A percentile compares a stretch with the other conserved stretches of the same genome.
These are phyloP conservation scores for Danionella dracula DNA, from an alignment of 2,797 vertebrate genomes.

Conservation along the genomic window DNA sequence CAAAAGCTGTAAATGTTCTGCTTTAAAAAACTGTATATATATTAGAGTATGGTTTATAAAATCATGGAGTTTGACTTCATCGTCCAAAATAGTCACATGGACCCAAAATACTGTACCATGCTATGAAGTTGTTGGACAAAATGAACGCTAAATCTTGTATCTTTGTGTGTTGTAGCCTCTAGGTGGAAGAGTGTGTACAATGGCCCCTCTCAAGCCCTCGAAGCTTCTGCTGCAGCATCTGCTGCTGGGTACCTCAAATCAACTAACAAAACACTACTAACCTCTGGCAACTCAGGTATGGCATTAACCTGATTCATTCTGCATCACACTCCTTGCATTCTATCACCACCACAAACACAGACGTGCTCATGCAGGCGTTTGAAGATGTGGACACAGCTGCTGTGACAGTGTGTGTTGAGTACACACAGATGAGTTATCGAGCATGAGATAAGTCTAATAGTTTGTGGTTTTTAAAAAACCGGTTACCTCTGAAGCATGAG, in stretches of 20 bases:
- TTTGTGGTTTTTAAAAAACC: not conserved
- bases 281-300: constrained; percentile 95
- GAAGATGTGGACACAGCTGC: not conserved
- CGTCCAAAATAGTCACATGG: too few species aligned
- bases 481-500: not conserved
- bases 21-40: too few species aligned
- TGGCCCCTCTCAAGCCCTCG: constrained; percentile 77
- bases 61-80: too few species aligned
- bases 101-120: too few species aligned
- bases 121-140: not conserved
- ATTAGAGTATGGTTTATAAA: too few species aligned
- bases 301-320: constrained; percentile 63
- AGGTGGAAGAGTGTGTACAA: constrained; percentile 92
- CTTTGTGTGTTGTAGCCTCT: constrained; percentile 65
- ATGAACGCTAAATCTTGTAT: not conserved
- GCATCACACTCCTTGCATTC: constrained; percentile 9
- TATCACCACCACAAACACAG: not conserved
- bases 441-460: not conserved
- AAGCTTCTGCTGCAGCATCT: constrained; percentile 74
- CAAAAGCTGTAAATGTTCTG: too few species aligned
- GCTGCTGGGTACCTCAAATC: constrained; percentile 94
- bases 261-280: constrained; percentile 98
- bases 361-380: not conserved
- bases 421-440: not conserved
- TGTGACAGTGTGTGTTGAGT: not conserved